These are phyloP conservation scores for Myotis findleyi DNA, from an alignment of 2,797 vertebrate species.

Conservation along the genomic window DNA sequence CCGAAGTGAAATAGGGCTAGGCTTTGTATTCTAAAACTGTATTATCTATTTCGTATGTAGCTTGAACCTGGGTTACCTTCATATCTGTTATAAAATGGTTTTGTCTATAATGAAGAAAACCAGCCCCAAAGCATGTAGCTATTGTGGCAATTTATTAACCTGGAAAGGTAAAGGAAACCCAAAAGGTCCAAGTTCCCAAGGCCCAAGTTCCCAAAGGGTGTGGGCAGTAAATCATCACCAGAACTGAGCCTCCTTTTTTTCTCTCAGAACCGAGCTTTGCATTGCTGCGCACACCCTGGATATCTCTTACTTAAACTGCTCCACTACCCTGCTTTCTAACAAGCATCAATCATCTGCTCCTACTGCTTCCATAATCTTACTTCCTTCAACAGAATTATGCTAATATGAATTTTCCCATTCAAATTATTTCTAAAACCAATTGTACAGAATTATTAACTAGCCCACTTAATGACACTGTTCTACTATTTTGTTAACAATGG, in stretches of 20 bases:
- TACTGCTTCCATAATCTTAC: background rate
- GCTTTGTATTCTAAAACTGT: background rate
- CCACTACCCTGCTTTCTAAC: background rate
- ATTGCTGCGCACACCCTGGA: background rate
- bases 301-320: background rate
- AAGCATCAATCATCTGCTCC: background rate
- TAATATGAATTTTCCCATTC: background rate
- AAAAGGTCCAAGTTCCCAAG: background rate
- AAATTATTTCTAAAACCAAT: background rate
- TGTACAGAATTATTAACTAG: background rate
- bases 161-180: background rate
- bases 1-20: background rate
- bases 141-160: background rate
- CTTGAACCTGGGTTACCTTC: background rate
- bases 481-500: background rate
- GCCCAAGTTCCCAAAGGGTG: background rate
- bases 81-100: conserved; percentile 14
- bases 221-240: background rate
- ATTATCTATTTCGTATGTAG: background rate
- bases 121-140: background rate
- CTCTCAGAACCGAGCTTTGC: background rate
- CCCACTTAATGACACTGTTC: background rate
- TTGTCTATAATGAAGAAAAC: conserved; percentile 27
- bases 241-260: background rate
- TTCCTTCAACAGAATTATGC: background rate